phyloP scores from a whole-genome alignment of 2,797 vertebrate species.

The Pipistrellus pygmaeus region DNA sequence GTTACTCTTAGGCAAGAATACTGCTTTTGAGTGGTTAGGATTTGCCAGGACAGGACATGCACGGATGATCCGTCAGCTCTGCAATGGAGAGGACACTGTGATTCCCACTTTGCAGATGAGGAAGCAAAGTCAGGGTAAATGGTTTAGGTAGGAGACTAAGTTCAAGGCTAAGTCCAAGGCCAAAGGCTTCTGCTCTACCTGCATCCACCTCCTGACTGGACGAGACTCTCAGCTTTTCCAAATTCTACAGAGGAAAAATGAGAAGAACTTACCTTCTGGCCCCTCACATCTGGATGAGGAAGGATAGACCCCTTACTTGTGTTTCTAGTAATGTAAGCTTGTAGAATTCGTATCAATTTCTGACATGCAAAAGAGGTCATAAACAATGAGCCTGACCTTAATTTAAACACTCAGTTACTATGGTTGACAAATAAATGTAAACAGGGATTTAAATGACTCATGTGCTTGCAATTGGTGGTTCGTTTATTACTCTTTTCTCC shows the following conservation, averaged over 20 bases:
- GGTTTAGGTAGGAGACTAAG: neutral
- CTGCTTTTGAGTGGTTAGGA: neutral
- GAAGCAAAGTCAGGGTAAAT: neutral
- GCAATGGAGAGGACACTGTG: neutral
- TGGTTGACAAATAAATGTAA: conserved; percentile 75
- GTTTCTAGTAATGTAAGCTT: neutral
- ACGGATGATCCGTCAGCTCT: neutral
- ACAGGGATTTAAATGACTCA: conserved; percentile 61
- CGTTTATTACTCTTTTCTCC: conserved; percentile 37
- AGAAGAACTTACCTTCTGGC: neutral
- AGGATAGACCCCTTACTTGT: neutral
- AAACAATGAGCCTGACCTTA: conserved; percentile 64
- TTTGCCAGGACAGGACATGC: too few relatives aligned
- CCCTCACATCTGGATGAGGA: neutral
- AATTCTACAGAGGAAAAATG: neutral
- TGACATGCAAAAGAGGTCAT: conserved; percentile 18
- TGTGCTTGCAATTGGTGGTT: conserved; percentile 12
- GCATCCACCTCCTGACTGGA: neutral
- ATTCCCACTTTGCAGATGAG: neutral
- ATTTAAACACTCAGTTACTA: conserved; percentile 68
- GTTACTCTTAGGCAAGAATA: too few relatives aligned
- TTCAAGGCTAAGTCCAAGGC: neutral
- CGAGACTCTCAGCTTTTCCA: neutral
- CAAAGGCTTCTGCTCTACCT: neutral
- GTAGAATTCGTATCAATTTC: conserved; percentile 50